A percentile compares a stretch with the other conserved stretches of the same genome.
These are phyloP conservation scores for Meta bourneti DNA, from an alignment of 2,888 invertebrate genomes.

Conservation along the genomic window DNA sequence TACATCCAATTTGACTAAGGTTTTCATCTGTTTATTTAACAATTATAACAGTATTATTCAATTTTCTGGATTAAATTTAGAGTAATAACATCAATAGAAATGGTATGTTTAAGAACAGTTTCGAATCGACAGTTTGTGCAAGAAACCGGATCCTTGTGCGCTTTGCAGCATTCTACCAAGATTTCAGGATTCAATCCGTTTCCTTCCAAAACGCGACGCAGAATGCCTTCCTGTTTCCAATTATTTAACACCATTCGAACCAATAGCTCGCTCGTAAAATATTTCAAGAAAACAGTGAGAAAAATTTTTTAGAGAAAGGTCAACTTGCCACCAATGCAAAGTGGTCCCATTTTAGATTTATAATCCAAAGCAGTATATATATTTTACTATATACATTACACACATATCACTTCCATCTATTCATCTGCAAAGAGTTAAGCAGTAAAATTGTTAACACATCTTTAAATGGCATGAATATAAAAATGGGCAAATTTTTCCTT, in stretches of 20 bases:
- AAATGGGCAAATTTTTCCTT: neutral
- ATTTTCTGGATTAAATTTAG: neutral
- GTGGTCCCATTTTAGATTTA: constrained; percentile 56
- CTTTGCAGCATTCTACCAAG: constrained; percentile 55
- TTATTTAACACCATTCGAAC: neutral
- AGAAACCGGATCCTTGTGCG: constrained; percentile 64
- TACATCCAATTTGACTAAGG: too few relatives aligned
- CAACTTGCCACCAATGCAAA: constrained; percentile 35
- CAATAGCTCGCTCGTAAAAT: neutral
- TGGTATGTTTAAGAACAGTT: constrained; percentile 50
- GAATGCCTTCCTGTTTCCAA: neutral
- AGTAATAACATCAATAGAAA: neutral
- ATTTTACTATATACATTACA: neutral
- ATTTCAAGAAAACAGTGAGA: constrained; percentile 14
- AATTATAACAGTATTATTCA: too few relatives aligned
- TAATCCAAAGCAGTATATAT: neutral
- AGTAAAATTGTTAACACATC: neutral
- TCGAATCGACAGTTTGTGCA: constrained; percentile 34
- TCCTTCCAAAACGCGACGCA: constrained; percentile 9
- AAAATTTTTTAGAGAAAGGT: constrained; percentile 26
- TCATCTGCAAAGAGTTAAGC: neutral
- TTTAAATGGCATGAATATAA: neutral
- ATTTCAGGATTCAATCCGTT: constrained; percentile 29
- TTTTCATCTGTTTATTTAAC: too few relatives aligned
- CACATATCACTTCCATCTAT: neutral